Conservation (phyloP, 1,140 invertebrate genomes). For the Drosophila prosaltans region DNA sequence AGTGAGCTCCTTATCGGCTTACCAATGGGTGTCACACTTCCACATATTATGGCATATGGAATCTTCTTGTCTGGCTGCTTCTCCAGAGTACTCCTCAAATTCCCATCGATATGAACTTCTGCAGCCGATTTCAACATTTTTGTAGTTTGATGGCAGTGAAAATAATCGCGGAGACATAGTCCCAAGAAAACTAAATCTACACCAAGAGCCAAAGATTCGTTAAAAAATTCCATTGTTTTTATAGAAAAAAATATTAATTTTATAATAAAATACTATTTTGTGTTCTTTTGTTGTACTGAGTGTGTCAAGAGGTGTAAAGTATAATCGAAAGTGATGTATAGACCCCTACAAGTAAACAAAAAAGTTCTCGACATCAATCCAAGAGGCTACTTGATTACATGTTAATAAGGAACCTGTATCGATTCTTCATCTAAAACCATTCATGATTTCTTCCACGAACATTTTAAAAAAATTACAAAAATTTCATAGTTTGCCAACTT, state of each 20-base stretch:
- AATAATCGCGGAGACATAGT: slow-evolving; percentile 88
- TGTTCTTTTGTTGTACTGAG: neutral
- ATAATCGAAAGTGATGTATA: no score
- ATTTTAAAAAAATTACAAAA: no score
- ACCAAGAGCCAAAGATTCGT: slow-evolving; percentile 87
- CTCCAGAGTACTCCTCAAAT: slow-evolving; percentile 85
- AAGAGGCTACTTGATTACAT: no score
- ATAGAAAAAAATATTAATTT: neutral
- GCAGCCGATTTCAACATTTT: slow-evolving; percentile 88
- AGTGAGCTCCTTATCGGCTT: slow-evolving; percentile 88
- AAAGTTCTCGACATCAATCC: no score
- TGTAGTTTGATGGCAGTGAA: slow-evolving; percentile 87
- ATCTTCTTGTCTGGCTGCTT: slow-evolving; percentile 86
- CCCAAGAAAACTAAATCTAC: slow-evolving; percentile 89
- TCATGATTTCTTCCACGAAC: no score
- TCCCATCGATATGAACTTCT: slow-evolving; percentile 86
- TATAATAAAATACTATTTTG: slow-evolving; percentile 5
- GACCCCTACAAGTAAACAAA: no score
- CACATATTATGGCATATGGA: slow-evolving; percentile 88
- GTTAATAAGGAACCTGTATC: no score
- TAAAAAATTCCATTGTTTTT: slow-evolving; percentile 70
- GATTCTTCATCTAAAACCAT: no score
- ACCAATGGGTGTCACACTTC: slow-evolving; percentile 88
- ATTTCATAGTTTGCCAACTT: no score
- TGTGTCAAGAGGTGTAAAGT: neutral